phyloP scores from a whole-genome alignment of 2,113 vertebrate genomes.

The Spilogale gracilis region DNA sequence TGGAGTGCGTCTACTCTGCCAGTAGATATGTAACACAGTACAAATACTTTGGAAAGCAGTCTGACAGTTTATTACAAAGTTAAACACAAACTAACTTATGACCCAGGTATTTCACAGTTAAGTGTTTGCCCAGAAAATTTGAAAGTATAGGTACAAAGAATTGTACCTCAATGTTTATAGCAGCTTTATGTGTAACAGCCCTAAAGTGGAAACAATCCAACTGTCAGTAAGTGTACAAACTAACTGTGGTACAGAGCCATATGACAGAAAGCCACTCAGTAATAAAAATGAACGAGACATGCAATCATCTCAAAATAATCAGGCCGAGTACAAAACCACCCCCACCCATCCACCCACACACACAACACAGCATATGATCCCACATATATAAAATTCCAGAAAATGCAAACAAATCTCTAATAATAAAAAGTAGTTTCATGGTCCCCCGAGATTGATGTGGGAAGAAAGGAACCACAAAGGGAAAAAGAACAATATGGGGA shows the following conservation, averaged over 20 bases:
- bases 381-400: not conserved
- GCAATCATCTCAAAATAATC: slow-evolving; percentile 8
- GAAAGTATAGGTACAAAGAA: not conserved
- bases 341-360: not conserved
- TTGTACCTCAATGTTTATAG: not conserved
- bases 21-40: not conserved
- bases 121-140: not conserved
- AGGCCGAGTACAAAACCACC: not conserved
- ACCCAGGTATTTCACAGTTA: not conserved
- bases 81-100: not conserved
- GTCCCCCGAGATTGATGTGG: not conserved
- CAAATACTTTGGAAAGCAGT: slow-evolving; percentile 14
- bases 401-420: not conserved
- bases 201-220: not conserved
- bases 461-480: not conserved
- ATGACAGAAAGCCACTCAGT: not conserved
- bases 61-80: not conserved
- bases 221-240: not conserved
- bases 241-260: not conserved
- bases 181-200: not conserved
- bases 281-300: not conserved
- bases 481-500: not conserved
- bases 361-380: not conserved
- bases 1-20: not conserved
- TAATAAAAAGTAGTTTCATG: not conserved